Percentiles rank a stretch among this genome's conserved stretches.
Conservation (phyloP, 2,113 vertebrate genomes). For the Pachycephala philippinensis region DNA sequence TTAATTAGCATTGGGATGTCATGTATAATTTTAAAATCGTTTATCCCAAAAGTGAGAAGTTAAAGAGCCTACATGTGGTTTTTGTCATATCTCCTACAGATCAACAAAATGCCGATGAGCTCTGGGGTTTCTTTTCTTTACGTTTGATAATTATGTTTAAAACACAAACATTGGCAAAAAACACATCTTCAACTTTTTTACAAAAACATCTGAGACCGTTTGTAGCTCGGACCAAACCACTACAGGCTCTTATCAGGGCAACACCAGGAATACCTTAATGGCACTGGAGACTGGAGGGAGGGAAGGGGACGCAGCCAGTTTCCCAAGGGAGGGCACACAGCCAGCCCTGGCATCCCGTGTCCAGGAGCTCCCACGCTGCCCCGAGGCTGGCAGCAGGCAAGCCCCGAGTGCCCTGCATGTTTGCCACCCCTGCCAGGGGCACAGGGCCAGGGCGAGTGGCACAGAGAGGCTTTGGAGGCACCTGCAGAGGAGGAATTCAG, state of each 20-base stretch:
- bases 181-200: neutral
- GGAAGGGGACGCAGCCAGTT: neutral
- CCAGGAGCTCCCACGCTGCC: neutral
- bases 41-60: neutral
- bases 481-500: neutral
- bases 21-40: neutral
- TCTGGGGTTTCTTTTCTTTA: neutral
- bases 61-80: neutral
- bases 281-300: neutral
- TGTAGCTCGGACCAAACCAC: neutral
- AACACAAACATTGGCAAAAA: neutral
- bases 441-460: rapidly evolving
- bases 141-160: neutral
- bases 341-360: neutral
- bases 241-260: neutral
- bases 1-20: neutral
- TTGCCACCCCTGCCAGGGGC: neutral
- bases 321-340: neutral
- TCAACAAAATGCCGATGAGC: rapidly evolving
- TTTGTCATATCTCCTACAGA: neutral
- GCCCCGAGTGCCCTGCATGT: rapidly evolving
- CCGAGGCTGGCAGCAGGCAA: neutral
- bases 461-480: neutral
- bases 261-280: neutral
- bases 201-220: neutral